A percentile compares a stretch with the other conserved stretches of the same genome.
phyloP scores from a whole-genome alignment of 2,113 vertebrate species.

The Onychostruthus taczanowskii region DNA sequence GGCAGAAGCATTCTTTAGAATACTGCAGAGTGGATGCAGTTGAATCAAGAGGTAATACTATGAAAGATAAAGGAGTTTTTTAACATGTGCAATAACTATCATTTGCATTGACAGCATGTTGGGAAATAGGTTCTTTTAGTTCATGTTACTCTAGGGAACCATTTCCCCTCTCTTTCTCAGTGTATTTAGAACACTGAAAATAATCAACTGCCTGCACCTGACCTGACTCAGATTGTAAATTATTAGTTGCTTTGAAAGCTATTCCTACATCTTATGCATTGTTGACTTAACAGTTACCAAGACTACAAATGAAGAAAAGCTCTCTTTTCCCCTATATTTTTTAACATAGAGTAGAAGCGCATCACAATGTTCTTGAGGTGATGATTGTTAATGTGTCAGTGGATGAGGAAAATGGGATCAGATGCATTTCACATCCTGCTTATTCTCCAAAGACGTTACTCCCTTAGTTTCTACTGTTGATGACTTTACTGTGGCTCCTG shows the following conservation, averaged over 20 bases:
- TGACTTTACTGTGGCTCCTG: background rate
- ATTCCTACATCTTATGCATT: background rate
- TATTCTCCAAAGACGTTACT: background rate
- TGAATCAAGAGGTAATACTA: background rate
- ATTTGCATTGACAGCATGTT: background rate
- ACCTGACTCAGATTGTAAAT: background rate
- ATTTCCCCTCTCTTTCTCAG: background rate
- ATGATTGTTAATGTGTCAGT: background rate
- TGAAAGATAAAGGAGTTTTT: background rate
- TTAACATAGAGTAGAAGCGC: background rate
- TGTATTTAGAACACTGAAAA: background rate
- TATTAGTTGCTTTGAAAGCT: background rate
- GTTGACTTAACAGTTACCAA: background rate
- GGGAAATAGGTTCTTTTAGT: background rate
- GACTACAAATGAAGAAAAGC: background rate
- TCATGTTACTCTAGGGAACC: background rate
- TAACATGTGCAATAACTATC: background rate
- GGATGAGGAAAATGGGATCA: background rate
- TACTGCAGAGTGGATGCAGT: background rate
- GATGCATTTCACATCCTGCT: background rate
- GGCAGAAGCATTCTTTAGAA: background rate
- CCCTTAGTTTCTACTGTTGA: background rate
- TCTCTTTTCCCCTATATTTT: fast-evolving
- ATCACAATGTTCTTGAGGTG: background rate
- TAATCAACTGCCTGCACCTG: background rate